Conservation (phyloP, 2,113 vertebrate genomes). For the Oncorhynchus masou region DNA sequence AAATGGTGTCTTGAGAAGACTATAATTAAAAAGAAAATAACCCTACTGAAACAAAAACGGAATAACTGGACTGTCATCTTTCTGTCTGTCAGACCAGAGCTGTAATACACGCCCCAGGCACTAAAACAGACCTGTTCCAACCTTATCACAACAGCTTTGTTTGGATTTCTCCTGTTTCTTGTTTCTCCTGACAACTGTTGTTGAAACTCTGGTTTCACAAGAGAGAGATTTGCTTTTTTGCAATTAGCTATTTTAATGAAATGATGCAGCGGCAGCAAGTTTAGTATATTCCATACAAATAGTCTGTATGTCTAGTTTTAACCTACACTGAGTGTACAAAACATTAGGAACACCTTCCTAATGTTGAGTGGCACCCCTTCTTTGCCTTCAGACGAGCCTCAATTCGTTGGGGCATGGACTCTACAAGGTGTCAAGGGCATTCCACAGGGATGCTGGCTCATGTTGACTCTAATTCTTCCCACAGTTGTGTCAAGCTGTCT, state of each 20-base stretch:
- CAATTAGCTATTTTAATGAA: neutral
- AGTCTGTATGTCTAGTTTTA: neutral
- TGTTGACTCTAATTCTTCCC: too few species aligned
- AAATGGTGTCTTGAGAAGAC: slow-evolving; percentile 3
- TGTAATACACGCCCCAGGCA: neutral
- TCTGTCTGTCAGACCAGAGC: neutral
- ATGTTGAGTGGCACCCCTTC: too few species aligned
- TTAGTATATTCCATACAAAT: neutral
- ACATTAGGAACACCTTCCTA: too few species aligned
- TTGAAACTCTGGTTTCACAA: neutral
- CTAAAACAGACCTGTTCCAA: neutral
- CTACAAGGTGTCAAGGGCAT: too few species aligned
- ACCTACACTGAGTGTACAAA: too few species aligned
- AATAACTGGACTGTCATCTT: neutral
- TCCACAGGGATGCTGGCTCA: too few species aligned
- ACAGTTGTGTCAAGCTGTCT: too few species aligned
- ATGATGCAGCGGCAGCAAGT: neutral
- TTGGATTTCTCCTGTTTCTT: neutral
- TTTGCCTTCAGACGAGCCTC: too few species aligned
- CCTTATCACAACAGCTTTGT: neutral
- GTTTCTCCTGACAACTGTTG: neutral
- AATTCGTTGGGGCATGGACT: too few species aligned
- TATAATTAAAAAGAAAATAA: neutral
- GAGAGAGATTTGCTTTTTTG: neutral
- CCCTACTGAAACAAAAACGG: neutral